A percentile compares a stretch with the other conserved stretches of the same genome.
phyloP scores from a whole-genome alignment of 2,888 invertebrate genomes.

The Gari tellinella region DNA sequence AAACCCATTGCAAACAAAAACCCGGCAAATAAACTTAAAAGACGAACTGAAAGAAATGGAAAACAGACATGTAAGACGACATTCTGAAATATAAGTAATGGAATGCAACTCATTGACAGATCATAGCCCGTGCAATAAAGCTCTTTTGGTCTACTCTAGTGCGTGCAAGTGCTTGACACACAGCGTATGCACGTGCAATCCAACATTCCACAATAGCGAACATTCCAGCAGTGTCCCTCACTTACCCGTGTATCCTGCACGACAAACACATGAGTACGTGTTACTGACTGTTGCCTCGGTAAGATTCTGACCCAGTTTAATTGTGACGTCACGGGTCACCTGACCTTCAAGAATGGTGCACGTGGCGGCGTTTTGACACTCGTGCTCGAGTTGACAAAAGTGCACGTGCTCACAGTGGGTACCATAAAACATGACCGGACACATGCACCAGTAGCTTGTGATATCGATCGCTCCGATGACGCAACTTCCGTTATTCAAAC shows the following conservation, averaged over 20 bases:
- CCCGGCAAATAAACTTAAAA: too few species aligned
- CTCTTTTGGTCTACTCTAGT: slow-evolving; percentile 3
- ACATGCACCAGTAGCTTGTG: slow-evolving; percentile 94
- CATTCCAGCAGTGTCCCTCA: not conserved
- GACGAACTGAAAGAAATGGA: too few species aligned
- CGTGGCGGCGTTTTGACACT: slow-evolving; percentile 58
- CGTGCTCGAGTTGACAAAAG: slow-evolving; percentile 55
- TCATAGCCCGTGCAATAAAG: not conserved
- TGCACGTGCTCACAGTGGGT: slow-evolving; percentile 89
- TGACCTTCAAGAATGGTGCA: slow-evolving; percentile 44
- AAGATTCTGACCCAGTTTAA: slow-evolving; percentile 17
- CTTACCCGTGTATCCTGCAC: slow-evolving; percentile 64
- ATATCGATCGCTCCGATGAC: slow-evolving; percentile 62
- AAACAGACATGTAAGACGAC: too few species aligned
- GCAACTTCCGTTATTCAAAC: slow-evolving; percentile 69
- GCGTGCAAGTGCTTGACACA: slow-evolving; percentile 20
- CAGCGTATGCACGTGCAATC: not conserved
- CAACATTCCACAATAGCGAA: not conserved
- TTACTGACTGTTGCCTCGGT: slow-evolving; percentile 50
- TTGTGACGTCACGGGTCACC: slow-evolving; percentile 12
- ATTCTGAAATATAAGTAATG: too few species aligned
- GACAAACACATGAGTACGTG: slow-evolving; percentile 59
- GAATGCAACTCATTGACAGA: too few species aligned
- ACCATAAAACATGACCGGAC: slow-evolving; percentile 93
- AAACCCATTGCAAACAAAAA: too few species aligned